A percentile compares a stretch with the other conserved stretches of the same genome.
Conservation (phyloP, 2,113 vertebrate species). For the Pterocles burchelli region DNA sequence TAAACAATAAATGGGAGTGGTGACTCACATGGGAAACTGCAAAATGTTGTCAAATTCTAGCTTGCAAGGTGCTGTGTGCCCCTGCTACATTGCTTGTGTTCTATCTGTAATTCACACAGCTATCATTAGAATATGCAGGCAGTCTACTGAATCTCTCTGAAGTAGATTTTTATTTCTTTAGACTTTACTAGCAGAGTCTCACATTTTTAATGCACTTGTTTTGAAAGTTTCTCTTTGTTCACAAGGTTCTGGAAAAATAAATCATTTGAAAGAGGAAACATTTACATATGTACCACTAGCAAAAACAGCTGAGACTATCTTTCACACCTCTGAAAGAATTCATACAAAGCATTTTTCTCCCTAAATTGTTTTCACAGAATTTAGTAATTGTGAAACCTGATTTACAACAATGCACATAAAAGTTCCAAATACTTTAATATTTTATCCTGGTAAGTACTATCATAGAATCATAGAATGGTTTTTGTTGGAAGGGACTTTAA, state of each 20-base stretch:
- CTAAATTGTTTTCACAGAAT: neutral
- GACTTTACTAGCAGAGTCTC: conserved; percentile 22
- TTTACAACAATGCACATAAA: neutral
- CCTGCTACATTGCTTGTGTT: neutral
- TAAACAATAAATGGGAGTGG: conserved; percentile 53
- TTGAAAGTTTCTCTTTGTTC: neutral
- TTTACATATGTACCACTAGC: neutral
- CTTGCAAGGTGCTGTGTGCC: conserved; percentile 34
- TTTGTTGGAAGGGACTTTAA: no score
- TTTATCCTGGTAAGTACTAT: neutral
- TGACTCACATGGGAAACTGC: conserved; percentile 17
- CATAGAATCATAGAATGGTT: no score
- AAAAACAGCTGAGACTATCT: neutral
- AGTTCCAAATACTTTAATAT: neutral
- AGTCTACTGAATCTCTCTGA: neutral
- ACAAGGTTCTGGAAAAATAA: conserved; percentile 30
- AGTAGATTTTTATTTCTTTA: conserved; percentile 29
- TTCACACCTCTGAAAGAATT: neutral
- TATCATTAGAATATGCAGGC: conserved; percentile 15
- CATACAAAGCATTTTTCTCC: neutral
- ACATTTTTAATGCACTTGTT: neutral
- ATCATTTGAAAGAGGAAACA: neutral
- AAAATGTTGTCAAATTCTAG: conserved; percentile 40
- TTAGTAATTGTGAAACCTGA: neutral
- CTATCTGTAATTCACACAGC: conserved; percentile 40